These are phyloP conservation scores for Arctopsyche grandis DNA, from an alignment of 1,140 invertebrate species.

Conservation along the genomic window DNA sequence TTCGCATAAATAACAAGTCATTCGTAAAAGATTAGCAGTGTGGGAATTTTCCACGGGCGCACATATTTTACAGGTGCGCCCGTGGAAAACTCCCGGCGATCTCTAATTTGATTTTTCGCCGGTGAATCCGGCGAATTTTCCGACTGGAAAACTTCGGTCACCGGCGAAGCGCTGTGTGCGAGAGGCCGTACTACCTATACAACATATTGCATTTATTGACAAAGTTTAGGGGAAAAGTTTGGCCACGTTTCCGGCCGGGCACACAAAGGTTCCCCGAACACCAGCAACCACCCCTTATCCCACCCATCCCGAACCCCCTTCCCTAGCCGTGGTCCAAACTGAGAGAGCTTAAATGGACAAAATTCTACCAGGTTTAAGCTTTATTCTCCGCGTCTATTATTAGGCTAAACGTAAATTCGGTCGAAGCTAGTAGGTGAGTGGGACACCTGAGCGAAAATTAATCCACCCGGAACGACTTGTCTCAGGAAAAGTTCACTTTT, in stretches of 20 bases:
- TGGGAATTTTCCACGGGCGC: too few species aligned
- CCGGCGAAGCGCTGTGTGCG: not conserved
- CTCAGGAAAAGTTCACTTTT: not conserved
- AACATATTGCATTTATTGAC: slow-evolving; percentile 38
- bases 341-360: not conserved
- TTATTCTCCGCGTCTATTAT: slow-evolving; percentile 17
- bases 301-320: not conserved
- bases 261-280: slow-evolving; percentile 15
- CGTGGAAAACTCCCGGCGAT: not conserved
- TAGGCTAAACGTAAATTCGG: slow-evolving; percentile 18
- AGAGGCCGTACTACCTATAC: not conserved
- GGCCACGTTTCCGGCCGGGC: slow-evolving; percentile 17
- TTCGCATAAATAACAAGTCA: too few species aligned
- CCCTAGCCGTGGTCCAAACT: not conserved
- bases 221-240: slow-evolving; percentile 38
- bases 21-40: too few species aligned
- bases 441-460: slow-evolving; percentile 1
- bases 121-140: not conserved
- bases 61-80: slow-evolving; percentile 5
- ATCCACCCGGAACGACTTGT: not conserved
- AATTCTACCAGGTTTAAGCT: slow-evolving; percentile 4
- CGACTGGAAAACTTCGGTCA: slow-evolving; percentile 11
- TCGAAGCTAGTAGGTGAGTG: not conserved
- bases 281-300: not conserved
- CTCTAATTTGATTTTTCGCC: slow-evolving; percentile 20